These are phyloP conservation scores for Scaptomyza hsui DNA, from an alignment of 1,140 invertebrate species.

Conservation along the genomic window DNA sequence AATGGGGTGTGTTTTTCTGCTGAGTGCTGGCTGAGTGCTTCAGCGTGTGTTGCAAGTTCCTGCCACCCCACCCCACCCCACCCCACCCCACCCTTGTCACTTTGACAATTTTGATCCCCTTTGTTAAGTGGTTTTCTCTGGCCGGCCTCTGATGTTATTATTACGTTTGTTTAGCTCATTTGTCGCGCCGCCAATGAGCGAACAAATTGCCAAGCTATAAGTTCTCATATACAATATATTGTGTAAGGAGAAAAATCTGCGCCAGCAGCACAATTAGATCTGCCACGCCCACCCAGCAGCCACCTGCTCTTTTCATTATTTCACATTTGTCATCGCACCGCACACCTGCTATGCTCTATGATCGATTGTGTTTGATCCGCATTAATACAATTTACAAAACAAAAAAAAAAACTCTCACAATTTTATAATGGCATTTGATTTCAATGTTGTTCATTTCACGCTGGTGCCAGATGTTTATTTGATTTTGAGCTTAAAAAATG, in stretches of 20 bases:
- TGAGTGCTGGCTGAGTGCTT: not conserved
- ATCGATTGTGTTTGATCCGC: constrained; percentile 27
- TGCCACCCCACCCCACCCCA: not conserved
- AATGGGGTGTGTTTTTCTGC: constrained; percentile 55
- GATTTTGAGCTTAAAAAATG: constrained; percentile 1
- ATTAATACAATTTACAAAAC: not conserved
- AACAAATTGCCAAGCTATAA: constrained; percentile 61
- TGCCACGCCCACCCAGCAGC: constrained; percentile 59
- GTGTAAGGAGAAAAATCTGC: too few relatives aligned
- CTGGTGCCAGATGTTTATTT: constrained; percentile 29
- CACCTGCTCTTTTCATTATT: constrained; percentile 11
- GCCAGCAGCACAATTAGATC: constrained; percentile 57
- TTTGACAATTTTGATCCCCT: constrained; percentile 55
- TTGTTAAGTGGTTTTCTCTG: constrained; percentile 52
- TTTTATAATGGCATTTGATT: not conserved
- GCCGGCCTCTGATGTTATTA: constrained; percentile 65
- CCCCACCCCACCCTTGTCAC: not conserved
- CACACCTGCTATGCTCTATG: constrained; percentile 29
- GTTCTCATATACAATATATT: too few relatives aligned
- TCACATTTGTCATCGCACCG: constrained; percentile 14
- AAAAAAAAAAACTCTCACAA: too few relatives aligned
- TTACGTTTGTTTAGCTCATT: constrained; percentile 80
- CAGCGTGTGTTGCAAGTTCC: not conserved
- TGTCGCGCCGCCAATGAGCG: constrained; percentile 59
- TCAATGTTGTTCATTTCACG: constrained; percentile 7